Percentiles rank a stretch among this genome's conserved stretches.
Evolutionary conservation across 2,888 invertebrate genomes (phyloP).

Genomic region (Macropis europaea): DNA sequence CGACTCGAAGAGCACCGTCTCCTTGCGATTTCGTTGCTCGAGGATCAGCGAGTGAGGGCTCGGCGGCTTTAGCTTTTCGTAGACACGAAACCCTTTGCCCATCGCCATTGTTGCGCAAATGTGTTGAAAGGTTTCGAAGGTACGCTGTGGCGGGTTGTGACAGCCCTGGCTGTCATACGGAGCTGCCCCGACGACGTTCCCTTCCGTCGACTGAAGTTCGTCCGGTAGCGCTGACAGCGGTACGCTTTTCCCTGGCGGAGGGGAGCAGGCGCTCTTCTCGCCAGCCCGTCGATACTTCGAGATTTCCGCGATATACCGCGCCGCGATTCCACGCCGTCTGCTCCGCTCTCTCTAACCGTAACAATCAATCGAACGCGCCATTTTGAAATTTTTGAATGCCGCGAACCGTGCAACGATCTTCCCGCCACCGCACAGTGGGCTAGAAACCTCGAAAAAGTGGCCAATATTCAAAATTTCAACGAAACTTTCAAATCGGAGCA

Average conservation of each 20-base stretch:
- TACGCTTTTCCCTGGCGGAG: constrained; percentile 21
- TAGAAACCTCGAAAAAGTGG: too few relatives aligned
- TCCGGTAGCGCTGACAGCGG: constrained; percentile 21
- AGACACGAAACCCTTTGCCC: constrained; percentile 95
- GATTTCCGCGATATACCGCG: constrained; percentile 50
- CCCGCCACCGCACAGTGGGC: too few relatives aligned
- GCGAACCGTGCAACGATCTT: background rate
- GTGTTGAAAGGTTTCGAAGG: constrained; percentile 28
- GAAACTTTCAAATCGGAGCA: too few relatives aligned
- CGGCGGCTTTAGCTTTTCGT: constrained; percentile 92
- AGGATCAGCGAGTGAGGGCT: constrained; percentile 94
- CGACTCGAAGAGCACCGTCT: constrained; percentile 94
- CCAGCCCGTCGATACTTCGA: constrained; percentile 50
- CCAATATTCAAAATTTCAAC: too few relatives aligned
- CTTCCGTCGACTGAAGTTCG: constrained; percentile 25
- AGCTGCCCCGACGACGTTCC: constrained; percentile 21
- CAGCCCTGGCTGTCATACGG: constrained; percentile 54
- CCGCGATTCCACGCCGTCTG: constrained; percentile 29
- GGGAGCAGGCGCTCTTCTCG: constrained; percentile 49
- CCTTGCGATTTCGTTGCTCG: constrained; percentile 93
- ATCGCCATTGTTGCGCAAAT: constrained; percentile 87
- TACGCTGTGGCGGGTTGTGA: constrained; percentile 38
- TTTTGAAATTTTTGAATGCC: constrained; percentile 46
- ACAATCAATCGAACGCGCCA: constrained; percentile 51
- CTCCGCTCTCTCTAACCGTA: constrained; percentile 38